Percentiles rank a stretch among this genome's conserved stretches.
These are phyloP conservation scores for Pterois miles DNA, from an alignment of 2,797 vertebrate species.

Conservation along the genomic window DNA sequence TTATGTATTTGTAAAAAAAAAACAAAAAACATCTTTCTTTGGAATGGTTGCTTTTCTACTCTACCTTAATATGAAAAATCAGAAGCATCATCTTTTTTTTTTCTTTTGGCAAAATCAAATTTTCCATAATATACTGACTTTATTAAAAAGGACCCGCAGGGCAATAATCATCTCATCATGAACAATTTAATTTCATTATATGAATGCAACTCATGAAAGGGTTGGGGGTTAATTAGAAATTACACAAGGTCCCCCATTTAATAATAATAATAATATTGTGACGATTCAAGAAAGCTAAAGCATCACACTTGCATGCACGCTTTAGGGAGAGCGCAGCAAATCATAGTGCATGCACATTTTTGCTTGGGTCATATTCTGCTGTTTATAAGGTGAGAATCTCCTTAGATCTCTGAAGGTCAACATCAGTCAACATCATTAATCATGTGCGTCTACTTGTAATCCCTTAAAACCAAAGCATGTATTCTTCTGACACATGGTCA, in stretches of 20 bases:
- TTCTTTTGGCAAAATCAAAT: neutral
- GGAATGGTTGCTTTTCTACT: neutral
- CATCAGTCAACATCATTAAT: neutral
- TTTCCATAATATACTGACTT: neutral
- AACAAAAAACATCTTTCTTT: too few species aligned
- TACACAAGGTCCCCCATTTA: neutral
- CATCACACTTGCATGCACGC: neutral
- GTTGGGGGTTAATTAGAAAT: conserved; percentile 28
- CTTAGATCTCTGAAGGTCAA: neutral
- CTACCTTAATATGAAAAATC: neutral
- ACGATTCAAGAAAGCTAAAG: neutral
- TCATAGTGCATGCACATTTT: neutral
- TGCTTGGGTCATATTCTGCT: neutral
- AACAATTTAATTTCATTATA: conserved; percentile 28
- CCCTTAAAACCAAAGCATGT: neutral
- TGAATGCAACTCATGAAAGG: conserved; percentile 10
- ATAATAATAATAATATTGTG: neutral
- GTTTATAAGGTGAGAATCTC: neutral
- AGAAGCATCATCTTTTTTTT: neutral
- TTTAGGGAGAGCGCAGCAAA: neutral
- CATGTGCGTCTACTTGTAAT: too few species aligned
- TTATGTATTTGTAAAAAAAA: neutral
- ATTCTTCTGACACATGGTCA: neutral
- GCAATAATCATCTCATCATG: conserved; percentile 29
- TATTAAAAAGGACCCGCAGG: neutral